Conservation (phyloP, 2,888 invertebrate species). For the Agrochola circellaris region DNA sequence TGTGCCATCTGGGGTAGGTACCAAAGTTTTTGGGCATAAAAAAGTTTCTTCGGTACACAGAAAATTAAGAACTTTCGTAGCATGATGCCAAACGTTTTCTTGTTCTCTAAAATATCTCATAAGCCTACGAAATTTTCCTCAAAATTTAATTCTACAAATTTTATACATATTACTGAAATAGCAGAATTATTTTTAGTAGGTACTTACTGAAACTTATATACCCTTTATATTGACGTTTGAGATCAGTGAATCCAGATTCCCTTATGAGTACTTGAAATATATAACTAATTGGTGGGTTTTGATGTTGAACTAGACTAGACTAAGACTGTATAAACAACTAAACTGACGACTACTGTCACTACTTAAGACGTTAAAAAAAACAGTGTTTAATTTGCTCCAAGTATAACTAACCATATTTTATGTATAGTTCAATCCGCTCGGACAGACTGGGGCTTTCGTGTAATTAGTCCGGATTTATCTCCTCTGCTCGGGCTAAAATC, state of each 20-base stretch:
- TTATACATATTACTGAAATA: conserved; percentile 10
- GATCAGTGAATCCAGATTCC: background rate
- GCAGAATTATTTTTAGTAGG: conserved; percentile 6
- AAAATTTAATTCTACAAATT: conserved; percentile 31
- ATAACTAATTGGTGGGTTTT: background rate
- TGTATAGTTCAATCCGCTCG: conserved; percentile 53
- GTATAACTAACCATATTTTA: conserved; percentile 40
- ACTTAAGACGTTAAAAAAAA: conserved; percentile 20
- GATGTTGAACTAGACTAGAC: too few relatives aligned
- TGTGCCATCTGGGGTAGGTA: conserved; percentile 3
- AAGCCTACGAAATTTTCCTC: background rate
- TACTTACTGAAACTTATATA: background rate
- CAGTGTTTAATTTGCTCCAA: conserved; percentile 34
- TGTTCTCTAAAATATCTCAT: conserved; percentile 20
- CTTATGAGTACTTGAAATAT: too few relatives aligned
- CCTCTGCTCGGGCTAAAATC: conserved; percentile 44
- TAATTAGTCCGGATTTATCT: conserved; percentile 60
- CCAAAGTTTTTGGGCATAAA: conserved; percentile 27
- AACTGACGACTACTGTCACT: background rate
- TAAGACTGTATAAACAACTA: background rate
- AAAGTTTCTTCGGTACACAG: conserved; percentile 25
- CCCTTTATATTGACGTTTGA: background rate
- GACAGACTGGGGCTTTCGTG: conserved; percentile 53
- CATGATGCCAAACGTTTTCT: conserved; percentile 22
- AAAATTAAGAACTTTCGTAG: conserved; percentile 11